These are phyloP conservation scores for Spermophilus dauricus DNA, from an alignment of 2,113 vertebrate genomes.

Conservation along the genomic window DNA sequence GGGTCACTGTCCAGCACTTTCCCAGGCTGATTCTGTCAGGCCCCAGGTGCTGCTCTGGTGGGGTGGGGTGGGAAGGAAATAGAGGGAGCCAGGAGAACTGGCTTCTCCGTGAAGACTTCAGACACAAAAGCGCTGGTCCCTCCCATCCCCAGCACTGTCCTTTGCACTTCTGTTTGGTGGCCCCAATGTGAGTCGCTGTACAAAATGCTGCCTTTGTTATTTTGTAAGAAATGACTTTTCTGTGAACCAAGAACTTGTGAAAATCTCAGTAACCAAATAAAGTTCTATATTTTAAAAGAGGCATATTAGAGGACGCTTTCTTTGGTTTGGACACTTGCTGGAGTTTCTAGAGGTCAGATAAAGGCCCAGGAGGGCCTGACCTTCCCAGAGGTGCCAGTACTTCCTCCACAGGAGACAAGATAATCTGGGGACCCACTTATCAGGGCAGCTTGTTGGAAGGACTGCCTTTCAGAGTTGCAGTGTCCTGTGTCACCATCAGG, in stretches of 20 bases:
- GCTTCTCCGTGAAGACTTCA: not conserved
- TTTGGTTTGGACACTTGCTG: not conserved
- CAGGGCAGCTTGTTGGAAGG: not conserved
- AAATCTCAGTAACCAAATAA: slow-evolving; percentile 81
- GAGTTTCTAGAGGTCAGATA: not conserved
- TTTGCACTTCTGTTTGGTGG: slow-evolving; percentile 70
- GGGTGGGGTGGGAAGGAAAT: not conserved
- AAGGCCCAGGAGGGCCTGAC: not conserved
- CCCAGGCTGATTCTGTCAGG: slow-evolving; percentile 32
- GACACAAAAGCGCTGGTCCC: not conserved
- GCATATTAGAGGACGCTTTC: not conserved
- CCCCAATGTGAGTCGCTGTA: slow-evolving; percentile 72
- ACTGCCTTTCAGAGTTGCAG: not conserved
- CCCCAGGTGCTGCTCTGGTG: slow-evolving; percentile 72
- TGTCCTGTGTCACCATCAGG: not conserved
- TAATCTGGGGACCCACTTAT: not conserved
- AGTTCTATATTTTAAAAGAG: slow-evolving; percentile 80
- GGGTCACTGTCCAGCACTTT: not conserved
- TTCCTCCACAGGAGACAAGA: not conserved
- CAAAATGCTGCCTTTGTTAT: slow-evolving; percentile 77
- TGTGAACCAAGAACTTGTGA: slow-evolving; percentile 73
- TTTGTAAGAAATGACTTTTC: slow-evolving; percentile 79
- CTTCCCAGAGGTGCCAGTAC: not conserved
- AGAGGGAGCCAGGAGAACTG: not conserved
- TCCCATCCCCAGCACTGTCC: not conserved